Base-by-base conservation (phyloP, 92 coral and sea anemone genomes). In the Scolanthus callimorphus region DNA sequence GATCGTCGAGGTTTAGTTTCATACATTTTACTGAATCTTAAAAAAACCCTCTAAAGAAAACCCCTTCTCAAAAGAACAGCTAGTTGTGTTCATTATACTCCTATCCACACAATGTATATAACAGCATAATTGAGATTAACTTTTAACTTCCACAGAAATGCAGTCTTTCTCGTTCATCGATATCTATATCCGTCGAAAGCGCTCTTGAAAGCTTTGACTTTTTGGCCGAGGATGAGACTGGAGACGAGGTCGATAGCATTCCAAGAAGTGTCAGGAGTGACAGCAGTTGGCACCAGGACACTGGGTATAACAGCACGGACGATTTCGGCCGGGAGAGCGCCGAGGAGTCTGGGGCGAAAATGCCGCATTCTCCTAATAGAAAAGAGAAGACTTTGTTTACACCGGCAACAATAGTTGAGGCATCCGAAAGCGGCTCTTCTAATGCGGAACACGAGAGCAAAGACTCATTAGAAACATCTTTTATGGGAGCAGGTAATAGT, bases 151-250 rank as follows among this genome's bases (percentile, higher is more conserved):
- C n/a, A 15, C 72, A 91, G 96, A 81, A 77, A 47, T 91, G 96
- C 52, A 77, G 79, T 17, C 66, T 92, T 9, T 71, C 86, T 23
- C 87, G 85, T 39, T 79, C 96, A 4, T 75, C 85, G 46, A 78
- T 92, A 20, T 84, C 98, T 0, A 70, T 85, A 24, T 92, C 98
- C 13, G 91, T 92, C 28, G 98, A 88, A 57, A 92, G 98, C 57
- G 98, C 98, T 4, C 55, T 92, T 61, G 98, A 92, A 43, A 92
- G 98, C 37, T 92, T 92, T 66, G 95, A 90, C 49, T 92, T 92
- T 72, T 65, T 92, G 51, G 95, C 82, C 47, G 90, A 86, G 41
- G 88, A 88, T 51, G 66, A 90, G 96, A 80, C n/a, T n/a, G 66
- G 73, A 1, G 98, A 82, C 25, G 98, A 88, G 23, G 77, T 74